Evolutionary conservation across 1,140 invertebrate species (phyloP).

Genomic region (Sycophila sp.): DNA sequence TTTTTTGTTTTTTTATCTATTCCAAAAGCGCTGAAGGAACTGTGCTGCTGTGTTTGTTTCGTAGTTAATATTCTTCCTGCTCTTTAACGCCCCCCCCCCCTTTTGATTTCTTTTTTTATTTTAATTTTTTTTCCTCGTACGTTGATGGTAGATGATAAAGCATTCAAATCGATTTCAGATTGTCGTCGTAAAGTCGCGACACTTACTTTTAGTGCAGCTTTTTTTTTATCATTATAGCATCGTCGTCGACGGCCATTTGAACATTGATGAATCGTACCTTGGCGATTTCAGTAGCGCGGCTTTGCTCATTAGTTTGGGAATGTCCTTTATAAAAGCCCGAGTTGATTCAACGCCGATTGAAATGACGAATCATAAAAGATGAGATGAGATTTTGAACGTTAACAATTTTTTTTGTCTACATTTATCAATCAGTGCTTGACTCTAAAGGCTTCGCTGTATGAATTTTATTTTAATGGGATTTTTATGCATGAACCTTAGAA

Average conservation of each 20-base stretch:
- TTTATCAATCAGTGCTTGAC: conserved; percentile 1
- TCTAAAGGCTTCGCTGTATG: conserved; percentile 11
- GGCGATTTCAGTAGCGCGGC: no score
- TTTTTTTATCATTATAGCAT: no score
- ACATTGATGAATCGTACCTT: no score
- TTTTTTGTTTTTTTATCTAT: conserved; percentile 34
- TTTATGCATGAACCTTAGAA: conserved; percentile 24
- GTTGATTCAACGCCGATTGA: conserved; percentile 6
- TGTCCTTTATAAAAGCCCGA: not conserved
- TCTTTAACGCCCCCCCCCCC: no score
- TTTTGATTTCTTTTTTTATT: no score
- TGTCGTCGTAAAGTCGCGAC: not conserved
- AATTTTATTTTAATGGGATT: conserved; percentile 7
- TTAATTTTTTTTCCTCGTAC: conserved; percentile 2
- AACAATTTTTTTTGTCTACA: not conserved
- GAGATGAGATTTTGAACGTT: not conserved
- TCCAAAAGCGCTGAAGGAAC: conserved; percentile 26
- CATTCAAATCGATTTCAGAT: not conserved
- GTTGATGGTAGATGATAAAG: not conserved
- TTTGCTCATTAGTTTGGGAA: conserved; percentile 26
- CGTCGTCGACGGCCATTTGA: no score
- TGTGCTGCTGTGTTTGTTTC: conserved; percentile 2
- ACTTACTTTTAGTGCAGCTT: no score
- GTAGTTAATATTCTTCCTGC: conserved; percentile 5
- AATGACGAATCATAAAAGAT: not conserved